phyloP scores from a whole-genome alignment of 1,140 invertebrate species.

The Drosophila trapezifrons region DNA sequence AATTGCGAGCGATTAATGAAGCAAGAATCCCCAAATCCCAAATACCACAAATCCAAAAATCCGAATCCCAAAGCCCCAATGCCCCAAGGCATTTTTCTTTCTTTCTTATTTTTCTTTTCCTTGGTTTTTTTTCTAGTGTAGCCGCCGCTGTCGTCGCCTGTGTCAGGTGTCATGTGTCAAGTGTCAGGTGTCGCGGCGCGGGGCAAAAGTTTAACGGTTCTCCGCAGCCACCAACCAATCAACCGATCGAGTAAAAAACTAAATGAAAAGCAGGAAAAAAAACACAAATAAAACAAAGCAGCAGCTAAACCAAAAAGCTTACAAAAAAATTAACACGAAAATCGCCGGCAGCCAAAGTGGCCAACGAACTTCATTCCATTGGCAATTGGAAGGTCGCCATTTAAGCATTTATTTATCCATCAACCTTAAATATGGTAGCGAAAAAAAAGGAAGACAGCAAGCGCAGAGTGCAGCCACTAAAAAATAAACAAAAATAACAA shows the following conservation, averaged over 20 bases:
- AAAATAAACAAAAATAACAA: slow-evolving; percentile 11
- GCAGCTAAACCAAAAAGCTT: slow-evolving; percentile 9
- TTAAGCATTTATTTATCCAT: slow-evolving; percentile 16
- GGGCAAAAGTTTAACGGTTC: slow-evolving; percentile 77
- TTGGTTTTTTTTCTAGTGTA: slow-evolving; percentile 20
- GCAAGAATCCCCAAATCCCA: slow-evolving; percentile 62
- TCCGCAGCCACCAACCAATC: slow-evolving; percentile 36
- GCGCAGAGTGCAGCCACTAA: no score
- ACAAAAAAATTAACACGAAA: slow-evolving; percentile 36
- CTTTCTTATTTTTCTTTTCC: neutral
- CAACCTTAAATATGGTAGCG: slow-evolving; percentile 14
- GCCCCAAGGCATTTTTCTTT: slow-evolving; percentile 28
- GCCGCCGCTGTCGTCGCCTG: slow-evolving; percentile 42
- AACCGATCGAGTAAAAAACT: slow-evolving; percentile 14
- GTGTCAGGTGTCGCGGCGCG: slow-evolving; percentile 67
- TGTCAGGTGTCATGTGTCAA: slow-evolving; percentile 50
- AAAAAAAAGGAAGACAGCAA: neutral
- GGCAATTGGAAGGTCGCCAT: slow-evolving; percentile 55
- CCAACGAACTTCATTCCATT: slow-evolving; percentile 55
- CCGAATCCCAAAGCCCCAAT: slow-evolving; percentile 15
- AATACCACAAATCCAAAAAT: slow-evolving; percentile 16
- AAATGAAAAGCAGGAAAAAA: slow-evolving; percentile 36
- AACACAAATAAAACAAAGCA: no score
- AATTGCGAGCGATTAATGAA: slow-evolving; percentile 80
- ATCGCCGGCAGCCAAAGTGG: slow-evolving; percentile 48